Evolutionary conservation across 2,113 vertebrate species (phyloP).

Genomic region (Mus musculus): DNA sequence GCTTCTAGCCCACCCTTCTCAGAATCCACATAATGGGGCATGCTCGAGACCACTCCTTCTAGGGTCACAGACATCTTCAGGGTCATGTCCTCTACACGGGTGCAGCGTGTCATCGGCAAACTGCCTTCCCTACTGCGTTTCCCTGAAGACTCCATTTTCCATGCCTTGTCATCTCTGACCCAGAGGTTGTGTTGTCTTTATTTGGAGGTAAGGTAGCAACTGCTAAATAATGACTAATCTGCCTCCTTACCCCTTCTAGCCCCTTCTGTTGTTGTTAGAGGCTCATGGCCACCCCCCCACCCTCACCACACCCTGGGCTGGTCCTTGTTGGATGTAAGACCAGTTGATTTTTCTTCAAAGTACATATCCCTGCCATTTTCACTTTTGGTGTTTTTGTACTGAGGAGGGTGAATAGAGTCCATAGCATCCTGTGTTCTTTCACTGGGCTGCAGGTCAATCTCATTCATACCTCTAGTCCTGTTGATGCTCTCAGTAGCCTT

Average conservation of each 20-base stretch:
- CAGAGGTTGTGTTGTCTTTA: not conserved
- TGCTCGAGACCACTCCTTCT: not conserved
- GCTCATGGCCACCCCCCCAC: not conserved
- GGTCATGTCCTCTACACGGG: not conserved
- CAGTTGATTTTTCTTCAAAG: not conserved
- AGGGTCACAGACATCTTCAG: not conserved
- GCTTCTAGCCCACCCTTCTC: not conserved
- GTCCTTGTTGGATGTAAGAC: not conserved
- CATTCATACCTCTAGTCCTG: not conserved
- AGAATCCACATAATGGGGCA: no score
- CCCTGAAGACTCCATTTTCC: not conserved
- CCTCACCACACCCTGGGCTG: not conserved
- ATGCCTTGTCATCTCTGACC: not conserved
- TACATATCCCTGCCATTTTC: not conserved
- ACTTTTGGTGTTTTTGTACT: not conserved
- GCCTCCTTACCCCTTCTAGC: not conserved
- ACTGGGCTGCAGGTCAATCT: not conserved
- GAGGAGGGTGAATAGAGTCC: not conserved
- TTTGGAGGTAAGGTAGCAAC: not conserved
- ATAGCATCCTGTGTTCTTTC: no score
- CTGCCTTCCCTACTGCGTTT: not conserved
- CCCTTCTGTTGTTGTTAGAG: not conserved
- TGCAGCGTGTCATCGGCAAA: not conserved
- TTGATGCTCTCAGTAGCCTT: not conserved
- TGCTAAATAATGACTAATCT: not conserved